phyloP scores from a whole-genome alignment of 2,888 invertebrate species.

The Phlogophora meticulosa region DNA sequence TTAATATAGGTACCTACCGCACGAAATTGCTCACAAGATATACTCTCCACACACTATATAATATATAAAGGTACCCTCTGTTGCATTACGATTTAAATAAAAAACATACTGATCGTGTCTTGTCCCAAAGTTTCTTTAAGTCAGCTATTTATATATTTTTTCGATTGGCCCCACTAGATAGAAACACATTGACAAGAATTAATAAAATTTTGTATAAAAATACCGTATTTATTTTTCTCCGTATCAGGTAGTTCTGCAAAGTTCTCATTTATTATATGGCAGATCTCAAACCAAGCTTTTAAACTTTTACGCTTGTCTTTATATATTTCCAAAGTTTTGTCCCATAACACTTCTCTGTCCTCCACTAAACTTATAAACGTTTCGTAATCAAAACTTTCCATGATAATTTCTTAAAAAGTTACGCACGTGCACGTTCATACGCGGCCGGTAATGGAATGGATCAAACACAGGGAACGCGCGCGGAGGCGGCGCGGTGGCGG shows the following conservation, averaged over 20 bases:
- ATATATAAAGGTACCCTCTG: no score
- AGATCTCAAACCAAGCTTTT: conserved; percentile 41
- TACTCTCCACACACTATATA: no score
- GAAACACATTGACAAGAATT: no score
- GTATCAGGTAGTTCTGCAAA: conserved; percentile 30
- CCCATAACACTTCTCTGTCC: conserved; percentile 44
- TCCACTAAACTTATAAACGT: conserved; percentile 42
- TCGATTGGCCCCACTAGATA: no score
- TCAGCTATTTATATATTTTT: no score
- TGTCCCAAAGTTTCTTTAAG: no score
- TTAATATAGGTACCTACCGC: no score
- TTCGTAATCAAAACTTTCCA: conserved; percentile 46
- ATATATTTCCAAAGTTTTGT: conserved; percentile 34
- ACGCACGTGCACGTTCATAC: conserved; percentile 17
- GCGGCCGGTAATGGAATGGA: neutral
- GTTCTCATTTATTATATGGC: conserved; percentile 31
- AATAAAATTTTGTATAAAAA: no score
- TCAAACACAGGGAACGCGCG: neutral
- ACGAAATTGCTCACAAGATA: no score
- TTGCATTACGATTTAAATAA: no score
- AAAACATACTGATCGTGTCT: no score
- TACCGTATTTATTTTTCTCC: conserved; percentile 36
- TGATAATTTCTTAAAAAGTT: conserved; percentile 33
- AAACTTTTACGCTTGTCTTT: conserved; percentile 40
- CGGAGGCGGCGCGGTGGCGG: no score